phyloP scores from a whole-genome alignment of 2,888 invertebrate species.

The Rotaria magnacalcarata region DNA sequence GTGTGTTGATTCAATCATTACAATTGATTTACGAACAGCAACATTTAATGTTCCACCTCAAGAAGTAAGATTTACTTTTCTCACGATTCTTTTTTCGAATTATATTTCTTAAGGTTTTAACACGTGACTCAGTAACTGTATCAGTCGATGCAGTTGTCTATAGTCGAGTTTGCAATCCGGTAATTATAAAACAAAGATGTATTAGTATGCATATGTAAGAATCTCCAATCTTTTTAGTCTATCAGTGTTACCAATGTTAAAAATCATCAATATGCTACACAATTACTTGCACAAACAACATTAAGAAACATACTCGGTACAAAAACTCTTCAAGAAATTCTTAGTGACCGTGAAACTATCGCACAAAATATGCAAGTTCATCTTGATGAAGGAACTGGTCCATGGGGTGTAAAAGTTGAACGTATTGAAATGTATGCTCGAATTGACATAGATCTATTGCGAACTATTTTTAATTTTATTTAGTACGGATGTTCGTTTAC shows the following conservation, averaged over 20 bases:
- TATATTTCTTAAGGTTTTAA: constrained; percentile 48
- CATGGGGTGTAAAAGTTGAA: constrained; percentile 46
- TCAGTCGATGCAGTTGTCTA: constrained; percentile 57
- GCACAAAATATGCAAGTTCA: constrained; percentile 34
- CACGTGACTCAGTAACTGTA: constrained; percentile 56
- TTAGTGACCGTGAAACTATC: constrained; percentile 40
- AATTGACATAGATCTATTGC: too few relatives aligned
- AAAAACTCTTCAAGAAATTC: constrained; percentile 43
- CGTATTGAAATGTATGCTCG: constrained; percentile 41
- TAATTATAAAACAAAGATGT: too few relatives aligned
- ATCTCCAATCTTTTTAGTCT: not conserved
- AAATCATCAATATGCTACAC: constrained; percentile 54
- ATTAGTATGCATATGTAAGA: too few relatives aligned
- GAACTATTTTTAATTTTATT: not conserved
- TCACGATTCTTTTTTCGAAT: constrained; percentile 49
- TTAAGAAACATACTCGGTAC: constrained; percentile 54
- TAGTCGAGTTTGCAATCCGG: constrained; percentile 54
- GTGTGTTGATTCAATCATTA: constrained; percentile 61
- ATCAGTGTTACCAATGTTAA: constrained; percentile 55
- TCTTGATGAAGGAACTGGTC: constrained; percentile 40
- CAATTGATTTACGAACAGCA: constrained; percentile 48
- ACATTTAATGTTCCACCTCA: constrained; percentile 49
- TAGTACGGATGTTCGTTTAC: constrained; percentile 52
- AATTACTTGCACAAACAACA: constrained; percentile 55
- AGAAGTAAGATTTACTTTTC: constrained; percentile 47